Percentiles rank a stretch among this genome's conserved stretches.
phyloP scores from a whole-genome alignment of 2,113 vertebrate genomes.

The Chloropsis cyanopogon region DNA sequence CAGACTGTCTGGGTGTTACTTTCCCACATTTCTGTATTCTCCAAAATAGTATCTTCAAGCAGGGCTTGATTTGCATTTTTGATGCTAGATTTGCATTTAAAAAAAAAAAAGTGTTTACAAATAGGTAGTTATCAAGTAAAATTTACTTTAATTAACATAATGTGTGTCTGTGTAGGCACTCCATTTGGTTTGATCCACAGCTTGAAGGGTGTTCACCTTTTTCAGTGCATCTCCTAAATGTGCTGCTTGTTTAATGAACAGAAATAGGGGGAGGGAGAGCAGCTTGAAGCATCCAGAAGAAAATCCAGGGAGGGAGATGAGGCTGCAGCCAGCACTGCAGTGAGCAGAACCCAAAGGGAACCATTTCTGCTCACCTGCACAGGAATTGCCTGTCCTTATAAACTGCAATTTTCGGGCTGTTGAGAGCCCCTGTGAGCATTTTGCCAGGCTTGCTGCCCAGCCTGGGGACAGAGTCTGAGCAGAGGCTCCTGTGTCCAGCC shows the following conservation, averaged over 20 bases:
- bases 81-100: not conserved
- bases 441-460: not conserved
- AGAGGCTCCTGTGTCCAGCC: not conserved
- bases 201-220: not conserved
- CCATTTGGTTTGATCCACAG: not conserved
- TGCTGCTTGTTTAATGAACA: not conserved
- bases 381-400: not conserved
- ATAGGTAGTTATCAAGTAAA: not conserved
- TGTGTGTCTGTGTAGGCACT: not conserved
- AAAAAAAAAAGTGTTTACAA: not conserved
- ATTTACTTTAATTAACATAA: not conserved
- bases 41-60: not conserved
- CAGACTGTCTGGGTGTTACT: not conserved
- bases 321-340: not conserved
- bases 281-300: not conserved
- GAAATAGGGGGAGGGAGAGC: not conserved
- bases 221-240: not conserved
- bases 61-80: not conserved
- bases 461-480: not conserved
- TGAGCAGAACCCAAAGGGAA: not conserved
- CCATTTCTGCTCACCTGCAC: not conserved
- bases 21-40: not conserved
- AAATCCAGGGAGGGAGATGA: not conserved
- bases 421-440: rapidly evolving
- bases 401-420: rapidly evolving